Percentiles rank a stretch among this genome's conserved stretches.
Conservation (phyloP, 2,888 invertebrate genomes). For the Drosophila meridiana region DNA sequence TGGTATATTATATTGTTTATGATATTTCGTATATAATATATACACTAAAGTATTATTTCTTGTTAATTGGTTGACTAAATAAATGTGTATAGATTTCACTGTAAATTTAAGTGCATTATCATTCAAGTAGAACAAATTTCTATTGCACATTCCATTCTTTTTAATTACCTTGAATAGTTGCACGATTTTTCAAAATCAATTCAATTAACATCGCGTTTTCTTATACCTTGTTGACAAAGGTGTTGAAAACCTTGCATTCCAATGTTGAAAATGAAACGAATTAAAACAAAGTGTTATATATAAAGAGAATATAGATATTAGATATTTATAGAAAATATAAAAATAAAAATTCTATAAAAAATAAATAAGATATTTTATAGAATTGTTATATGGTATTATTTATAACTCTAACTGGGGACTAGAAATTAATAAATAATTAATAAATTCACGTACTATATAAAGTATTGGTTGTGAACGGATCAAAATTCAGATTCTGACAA, state of each 20-base stretch:
- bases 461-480: too few species aligned
- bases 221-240: background rate
- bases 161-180: background rate
- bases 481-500: too few species aligned
- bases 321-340: background rate
- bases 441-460: too few species aligned
- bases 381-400: too few species aligned
- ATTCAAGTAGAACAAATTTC: conserved; percentile 1
- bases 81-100: conserved; percentile 4
- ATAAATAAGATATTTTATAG: too few species aligned
- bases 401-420: too few species aligned
- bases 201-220: conserved; percentile 1
- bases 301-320: background rate
- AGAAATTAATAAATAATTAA: too few species aligned
- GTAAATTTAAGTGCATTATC: background rate
- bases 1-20: background rate
- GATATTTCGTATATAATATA: background rate
- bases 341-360: too few species aligned
- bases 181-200: background rate
- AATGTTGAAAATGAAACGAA: background rate
- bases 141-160: background rate
- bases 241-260: background rate
- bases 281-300: background rate
- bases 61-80: background rate
- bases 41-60: background rate